A percentile compares a stretch with the other conserved stretches of the same genome.
Conservation (phyloP, 2,113 vertebrate species). For the Poeciliopsis retropinna region DNA sequence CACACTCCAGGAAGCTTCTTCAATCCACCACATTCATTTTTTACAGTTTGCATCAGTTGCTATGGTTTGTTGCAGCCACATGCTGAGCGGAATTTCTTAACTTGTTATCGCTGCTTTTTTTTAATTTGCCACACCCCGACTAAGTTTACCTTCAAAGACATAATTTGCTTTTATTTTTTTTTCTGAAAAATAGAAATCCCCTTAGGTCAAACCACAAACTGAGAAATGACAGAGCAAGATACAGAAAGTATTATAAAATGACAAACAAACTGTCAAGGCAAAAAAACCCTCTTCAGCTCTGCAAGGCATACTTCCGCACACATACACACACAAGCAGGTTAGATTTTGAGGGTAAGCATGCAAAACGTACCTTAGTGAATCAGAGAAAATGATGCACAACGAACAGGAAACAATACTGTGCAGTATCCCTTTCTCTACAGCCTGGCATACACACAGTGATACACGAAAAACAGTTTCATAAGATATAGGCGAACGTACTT, state of each 20-base stretch:
- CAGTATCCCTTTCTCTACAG: conserved; percentile 60
- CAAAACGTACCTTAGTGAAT: conserved; percentile 82
- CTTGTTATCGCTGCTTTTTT: conserved; percentile 38
- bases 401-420: conserved; percentile 63
- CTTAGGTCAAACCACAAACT: conserved; percentile 55
- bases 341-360: conserved; percentile 73
- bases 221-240: conserved; percentile 26
- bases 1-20: conserved; percentile 4
- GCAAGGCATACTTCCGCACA: conserved; percentile 62
- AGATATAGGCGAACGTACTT: conserved; percentile 68
- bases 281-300: conserved; percentile 54
- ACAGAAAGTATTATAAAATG: conserved; percentile 58
- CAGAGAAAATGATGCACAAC: conserved; percentile 70
- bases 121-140: conserved; percentile 74
- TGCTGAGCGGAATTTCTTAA: conserved; percentile 63
- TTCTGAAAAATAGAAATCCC: conserved; percentile 60
- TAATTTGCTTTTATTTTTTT: conserved; percentile 12
- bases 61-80: conserved; percentile 42
- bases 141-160: conserved; percentile 49
- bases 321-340: conserved; percentile 62
- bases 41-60: conserved; percentile 25
- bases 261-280: conserved; percentile 67
- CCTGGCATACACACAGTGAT: conserved; percentile 46
- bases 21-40: conserved; percentile 37
- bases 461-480: conserved; percentile 62